Base-by-base conservation (phyloP, 2,797 vertebrate species). In the Epinephelus malabaricus region DNA sequence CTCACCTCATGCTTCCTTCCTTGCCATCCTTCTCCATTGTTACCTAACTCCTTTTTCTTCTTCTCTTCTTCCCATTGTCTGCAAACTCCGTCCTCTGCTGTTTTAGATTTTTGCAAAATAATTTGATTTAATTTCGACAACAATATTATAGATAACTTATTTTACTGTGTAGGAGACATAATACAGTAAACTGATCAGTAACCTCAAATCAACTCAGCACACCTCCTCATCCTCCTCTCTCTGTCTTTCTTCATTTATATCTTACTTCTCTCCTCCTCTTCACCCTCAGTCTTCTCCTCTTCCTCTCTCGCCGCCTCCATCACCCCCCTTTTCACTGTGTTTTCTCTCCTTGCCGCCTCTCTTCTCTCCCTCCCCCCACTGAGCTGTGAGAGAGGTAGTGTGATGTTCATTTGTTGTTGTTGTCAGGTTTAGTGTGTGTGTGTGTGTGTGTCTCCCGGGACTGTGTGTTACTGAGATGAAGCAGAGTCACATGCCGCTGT, bases 401-500 rank as follows among this genome's bases (percentile, higher is more conserved):
- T 81, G 72, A 79, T 46, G 45, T 46, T 47, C 46, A 47, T 47
- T 78, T 89, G 82, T 84, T 83, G 76, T 81, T 75, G 76, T 81
- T 75, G 73, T 86, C 76, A 65, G 76, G 76, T 78, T 69, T n/a
- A 30, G 34, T 34, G 30, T 7, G 30, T 6, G 30, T 8, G 34
- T 8, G 7, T 8, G 34, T 34, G 34, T 34, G 34, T 34, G 34
- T 34, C 34, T 34, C 46, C 30, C 40, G 45, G 58, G 45, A 30
- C 75, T 83, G 79, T 78, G 85, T 89, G 90, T 82, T 85, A 62
- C 73, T 89, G 91, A 94, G 85, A 92, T 89, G 86, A 90, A 92
- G 77, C 92, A 92, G 89, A 88, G 86, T 94, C 90, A 91, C 91
- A 94, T 93, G 88, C 92, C 76, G 2, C 83, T 92, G 90, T 89